Evolutionary conservation across 1,140 invertebrate genomes (phyloP), one percentile per base, ranked within the genome.

Genomic region (Aphis craccivora): DNA sequence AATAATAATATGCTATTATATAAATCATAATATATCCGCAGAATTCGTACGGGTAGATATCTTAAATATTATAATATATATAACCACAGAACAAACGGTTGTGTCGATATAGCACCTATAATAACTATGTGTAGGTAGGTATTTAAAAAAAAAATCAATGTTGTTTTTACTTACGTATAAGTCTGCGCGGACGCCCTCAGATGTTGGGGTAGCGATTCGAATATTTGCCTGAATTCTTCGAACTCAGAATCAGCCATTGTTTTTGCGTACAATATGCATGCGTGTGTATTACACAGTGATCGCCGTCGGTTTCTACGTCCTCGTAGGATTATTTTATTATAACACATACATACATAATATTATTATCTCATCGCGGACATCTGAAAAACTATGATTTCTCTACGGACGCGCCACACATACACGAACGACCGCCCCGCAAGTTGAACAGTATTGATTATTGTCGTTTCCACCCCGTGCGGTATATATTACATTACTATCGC

Each of bases 211-310:
- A 97, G 95, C 95, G 97, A 96, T 94, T 98, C 98, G 95, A 98
- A 98, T 95, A 97, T 97, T 94, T 97, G 97, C 94, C 97, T 97
- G 96, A 98, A 98, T 96, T 98, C 97, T 95, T 98, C 98, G 96
- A 98, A 98, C 95, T 98, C 98, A 95, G 96, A 97, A 96, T 98
- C 98, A 94, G 97, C 98, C 98, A 98, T 98, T 30, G 40, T 14
- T 83, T 8, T 2, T 35, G 30, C 43, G 86, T 25, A 83, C 76
- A 37, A 83, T 37, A 37, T 84, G 23, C 37, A 40, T 30, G 37
- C 86, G 86, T 95, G 96, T 67, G 14, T 87, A 20, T 23, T 35
- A 43, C 45, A 14, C 35, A n/a, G 8, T 20, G 48, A 18, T 35
- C n/a, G 87, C n/a, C 5, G n/a, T 25, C 86, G 43, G 14, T 87